Evolutionary conservation across 2,888 invertebrate species (phyloP), one percentile per base, ranked within the genome.

Genomic region (Macrophya alboannulata): DNA sequence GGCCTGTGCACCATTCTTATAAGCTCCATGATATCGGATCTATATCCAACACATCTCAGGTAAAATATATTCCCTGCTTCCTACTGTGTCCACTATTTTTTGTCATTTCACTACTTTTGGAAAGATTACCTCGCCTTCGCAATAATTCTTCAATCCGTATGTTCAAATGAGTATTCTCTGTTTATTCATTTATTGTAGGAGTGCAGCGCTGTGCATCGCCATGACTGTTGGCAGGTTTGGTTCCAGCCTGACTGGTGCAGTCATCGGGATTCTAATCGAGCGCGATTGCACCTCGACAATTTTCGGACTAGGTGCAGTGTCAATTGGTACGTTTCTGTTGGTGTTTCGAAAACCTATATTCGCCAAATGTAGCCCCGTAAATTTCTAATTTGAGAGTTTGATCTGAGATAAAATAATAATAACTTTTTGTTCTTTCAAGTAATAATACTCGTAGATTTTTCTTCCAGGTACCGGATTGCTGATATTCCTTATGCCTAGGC

Each of bases 31-130:
- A 37, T 77, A 37, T 40, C 31, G 0, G 77, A 77, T 37, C 25
- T 55, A 8, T 77, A 77, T 55, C 77, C 77, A 15, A 77, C 77
- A 77, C 77, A 77, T 55, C 51, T 77, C 31, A 77, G 77, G 77
- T 77, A 37, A 77, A 77, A 55, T 21, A 48, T 74, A 8, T 45
- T n/a, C 48, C 3, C 6, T 9, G 25, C 1, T 31, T 17, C 17
- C 5, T 17, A 51, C 17, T 15, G 51, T 17, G 17, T 51, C 51
- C 3, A 51, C 0, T 0, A 15, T 48, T 48, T 48, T 15, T 12
- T 48, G 15, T 48, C 48, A 17, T 51, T 51, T 43, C 8, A 43
- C 43, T 6, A 43, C 4, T 9, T 43, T 43, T 6, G 4, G 43
- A 43, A 43, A 43, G 59, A 59, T 43, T 9, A 59, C 2, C n/a